Conservation (phyloP, 2,888 invertebrate genomes). For the Baronia brevicornis region DNA sequence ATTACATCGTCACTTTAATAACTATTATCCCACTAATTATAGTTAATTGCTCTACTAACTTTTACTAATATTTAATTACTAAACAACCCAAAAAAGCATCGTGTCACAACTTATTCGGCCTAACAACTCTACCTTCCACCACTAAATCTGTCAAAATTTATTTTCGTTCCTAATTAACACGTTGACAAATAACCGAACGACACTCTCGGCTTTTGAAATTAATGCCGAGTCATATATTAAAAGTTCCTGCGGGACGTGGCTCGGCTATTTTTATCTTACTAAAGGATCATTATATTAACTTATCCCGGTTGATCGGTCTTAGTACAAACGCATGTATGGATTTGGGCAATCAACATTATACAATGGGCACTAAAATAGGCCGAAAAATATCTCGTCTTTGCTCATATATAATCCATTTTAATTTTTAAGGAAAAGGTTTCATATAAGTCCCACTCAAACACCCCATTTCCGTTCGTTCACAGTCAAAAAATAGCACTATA, state of each 20-base stretch:
- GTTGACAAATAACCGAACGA: slow-evolving; percentile 65
- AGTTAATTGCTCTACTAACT: slow-evolving; percentile 20
- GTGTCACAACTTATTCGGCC: slow-evolving; percentile 44
- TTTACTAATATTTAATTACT: slow-evolving; percentile 25
- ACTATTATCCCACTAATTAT: slow-evolving; percentile 30
- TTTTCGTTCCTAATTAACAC: slow-evolving; percentile 54
- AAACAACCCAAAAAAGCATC: slow-evolving; percentile 36
- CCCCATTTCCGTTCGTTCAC: slow-evolving; percentile 36
- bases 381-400: slow-evolving; percentile 41
- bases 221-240: slow-evolving; percentile 53
- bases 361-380: slow-evolving; percentile 44
- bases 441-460: slow-evolving; percentile 39
- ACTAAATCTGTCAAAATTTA: slow-evolving; percentile 61
- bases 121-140: slow-evolving; percentile 40
- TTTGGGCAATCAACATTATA: slow-evolving; percentile 45
- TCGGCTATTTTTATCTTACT: slow-evolving; percentile 53
- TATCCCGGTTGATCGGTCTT: slow-evolving; percentile 27
- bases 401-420: slow-evolving; percentile 46
- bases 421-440: slow-evolving; percentile 45
- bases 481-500: slow-evolving; percentile 27
- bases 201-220: slow-evolving; percentile 47
- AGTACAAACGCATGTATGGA: slow-evolving; percentile 36
- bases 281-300: slow-evolving; percentile 39
- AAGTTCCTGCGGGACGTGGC: slow-evolving; percentile 33
- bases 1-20: slow-evolving; percentile 48